Percentiles rank a stretch among this genome's conserved stretches.
These are phyloP conservation scores for Dynastes tityus DNA, from an alignment of 2,888 invertebrate species.

Conservation along the genomic window DNA sequence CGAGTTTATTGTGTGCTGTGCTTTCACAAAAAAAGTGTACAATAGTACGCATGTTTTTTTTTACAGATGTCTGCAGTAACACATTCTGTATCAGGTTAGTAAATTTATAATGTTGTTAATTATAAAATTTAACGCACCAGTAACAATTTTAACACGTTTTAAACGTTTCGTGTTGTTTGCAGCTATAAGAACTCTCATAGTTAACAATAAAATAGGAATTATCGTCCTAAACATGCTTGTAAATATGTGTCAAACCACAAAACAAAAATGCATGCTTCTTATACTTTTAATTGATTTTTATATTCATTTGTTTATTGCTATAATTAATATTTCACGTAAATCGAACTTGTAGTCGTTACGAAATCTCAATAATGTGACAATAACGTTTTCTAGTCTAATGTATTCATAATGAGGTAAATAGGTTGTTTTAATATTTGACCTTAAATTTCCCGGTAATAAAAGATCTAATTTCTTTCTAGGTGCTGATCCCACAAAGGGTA, in stretches of 20 bases:
- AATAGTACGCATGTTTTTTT: constrained; percentile 68
- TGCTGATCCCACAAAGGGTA: constrained; percentile 86
- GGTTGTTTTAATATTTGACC: constrained; percentile 30
- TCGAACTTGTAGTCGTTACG: neutral
- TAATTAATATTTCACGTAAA: neutral
- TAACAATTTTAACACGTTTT: neutral
- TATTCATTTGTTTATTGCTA: neutral
- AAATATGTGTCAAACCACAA: constrained; percentile 42
- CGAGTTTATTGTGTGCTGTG: constrained; percentile 59
- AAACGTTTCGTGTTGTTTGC: neutral
- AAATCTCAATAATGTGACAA: neutral
- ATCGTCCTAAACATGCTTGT: constrained; percentile 19
- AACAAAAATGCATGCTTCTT: constrained; percentile 31
- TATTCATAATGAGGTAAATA: constrained; percentile 17
- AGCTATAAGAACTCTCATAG: neutral
- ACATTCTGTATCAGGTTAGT: constrained; percentile 73
- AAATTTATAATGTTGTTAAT: constrained; percentile 44
- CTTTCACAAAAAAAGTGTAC: constrained; percentile 57
- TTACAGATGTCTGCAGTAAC: constrained; percentile 73
- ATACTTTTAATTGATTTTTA: constrained; percentile 26
- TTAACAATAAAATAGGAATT: neutral
- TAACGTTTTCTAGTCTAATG: neutral
- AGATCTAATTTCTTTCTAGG: constrained; percentile 72
- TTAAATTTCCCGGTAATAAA: constrained; percentile 16
- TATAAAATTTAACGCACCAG: neutral